Evolutionary conservation across 2,113 vertebrate genomes (phyloP).

Genomic region (Oncorhynchus mykiss): DNA sequence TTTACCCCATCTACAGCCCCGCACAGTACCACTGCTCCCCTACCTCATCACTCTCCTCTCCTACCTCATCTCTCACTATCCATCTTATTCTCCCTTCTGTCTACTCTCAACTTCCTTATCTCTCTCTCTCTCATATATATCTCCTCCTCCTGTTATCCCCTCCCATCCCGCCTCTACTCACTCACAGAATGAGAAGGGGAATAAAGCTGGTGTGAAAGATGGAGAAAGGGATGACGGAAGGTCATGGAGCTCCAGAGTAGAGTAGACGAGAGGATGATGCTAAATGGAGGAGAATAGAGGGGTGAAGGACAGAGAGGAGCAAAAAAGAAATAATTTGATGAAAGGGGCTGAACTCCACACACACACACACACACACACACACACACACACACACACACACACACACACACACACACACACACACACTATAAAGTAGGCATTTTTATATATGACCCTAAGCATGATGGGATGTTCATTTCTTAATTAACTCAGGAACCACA

Average conservation of each 20-base stretch:
- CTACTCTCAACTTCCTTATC: not conserved
- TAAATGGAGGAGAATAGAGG: constrained; percentile 3
- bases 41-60: too few species aligned
- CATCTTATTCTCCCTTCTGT: not conserved
- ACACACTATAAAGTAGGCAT: too few species aligned
- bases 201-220: constrained; percentile 7
- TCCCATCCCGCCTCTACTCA: constrained; percentile 7
- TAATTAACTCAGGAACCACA: too few species aligned
- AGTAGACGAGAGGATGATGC: constrained; percentile 3
- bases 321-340: not conserved
- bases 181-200: not conserved
- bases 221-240: constrained; percentile 14
- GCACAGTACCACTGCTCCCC: too few species aligned
- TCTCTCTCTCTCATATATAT: not conserved
- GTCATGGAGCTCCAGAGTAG: not conserved
- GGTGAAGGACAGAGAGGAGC: constrained; percentile 26
- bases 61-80: too few species aligned
- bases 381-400: too few species aligned
- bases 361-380: too few species aligned
- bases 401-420: not conserved
- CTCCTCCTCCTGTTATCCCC: constrained; percentile 1
- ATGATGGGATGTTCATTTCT: too few species aligned
- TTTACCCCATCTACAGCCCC: too few species aligned
- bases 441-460: too few species aligned
- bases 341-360: not conserved